A percentile compares a stretch with the other conserved stretches of the same genome.
phyloP scores from a whole-genome alignment of 2,888 invertebrate genomes.

The Amaurobius ferox region DNA sequence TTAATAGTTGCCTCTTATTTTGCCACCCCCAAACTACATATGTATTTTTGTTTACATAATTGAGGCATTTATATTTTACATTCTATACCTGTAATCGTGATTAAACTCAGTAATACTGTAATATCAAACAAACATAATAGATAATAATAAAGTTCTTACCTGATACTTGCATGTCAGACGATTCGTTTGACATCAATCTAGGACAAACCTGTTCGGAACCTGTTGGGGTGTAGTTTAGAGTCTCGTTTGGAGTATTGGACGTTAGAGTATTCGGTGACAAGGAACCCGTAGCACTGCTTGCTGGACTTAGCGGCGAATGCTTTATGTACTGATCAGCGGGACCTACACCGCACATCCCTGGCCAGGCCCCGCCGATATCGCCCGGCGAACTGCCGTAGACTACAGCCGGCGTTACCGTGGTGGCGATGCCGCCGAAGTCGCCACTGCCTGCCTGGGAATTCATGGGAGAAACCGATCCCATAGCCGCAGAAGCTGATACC shows the following conservation, averaged over 20 bases:
- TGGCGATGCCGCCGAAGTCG: constrained; percentile 59
- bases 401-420: constrained; percentile 32
- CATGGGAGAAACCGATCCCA: constrained; percentile 21
- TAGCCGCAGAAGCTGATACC: constrained; percentile 13
- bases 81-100: too few relatives aligned
- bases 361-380: constrained; percentile 12
- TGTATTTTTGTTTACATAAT: too few relatives aligned
- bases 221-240: constrained; percentile 27
- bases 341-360: background rate
- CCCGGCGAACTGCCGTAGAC: constrained; percentile 5
- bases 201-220: constrained; percentile 49
- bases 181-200: constrained; percentile 21
- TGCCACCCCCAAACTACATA: too few relatives aligned
- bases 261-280: constrained; percentile 37
- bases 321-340: constrained; percentile 35
- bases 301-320: constrained; percentile 62
- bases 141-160: too few relatives aligned
- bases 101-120: too few relatives aligned
- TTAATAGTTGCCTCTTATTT: too few relatives aligned
- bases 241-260: background rate
- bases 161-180: constrained; percentile 26
- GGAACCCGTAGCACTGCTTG: constrained; percentile 52
- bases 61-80: too few relatives aligned
- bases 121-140: too few relatives aligned
- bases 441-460: constrained; percentile 21